phyloP scores from a whole-genome alignment of 1,140 invertebrate species.

The Gryllus bimaculatus region DNA sequence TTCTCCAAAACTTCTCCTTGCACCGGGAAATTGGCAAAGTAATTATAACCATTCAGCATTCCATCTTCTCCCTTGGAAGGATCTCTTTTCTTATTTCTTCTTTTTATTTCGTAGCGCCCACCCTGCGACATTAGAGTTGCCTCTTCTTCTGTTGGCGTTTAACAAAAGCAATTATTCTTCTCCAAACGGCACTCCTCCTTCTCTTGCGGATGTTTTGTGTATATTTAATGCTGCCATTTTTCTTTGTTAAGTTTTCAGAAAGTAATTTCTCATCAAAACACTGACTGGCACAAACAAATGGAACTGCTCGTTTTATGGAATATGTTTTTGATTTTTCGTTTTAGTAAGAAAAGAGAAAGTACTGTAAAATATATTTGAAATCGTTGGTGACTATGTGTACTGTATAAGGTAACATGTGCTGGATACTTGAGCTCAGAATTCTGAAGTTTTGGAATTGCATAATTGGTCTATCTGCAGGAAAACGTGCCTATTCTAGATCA shows the following conservation, averaged over 20 bases:
- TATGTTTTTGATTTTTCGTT: background rate
- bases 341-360: background rate
- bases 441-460: too few relatives aligned
- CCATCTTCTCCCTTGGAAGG: background rate
- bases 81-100: background rate
- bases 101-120: background rate
- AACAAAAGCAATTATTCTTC: background rate
- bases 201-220: background rate
- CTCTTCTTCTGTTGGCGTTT: background rate
- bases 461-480: too few relatives aligned
- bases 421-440: too few relatives aligned
- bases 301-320: background rate
- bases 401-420: too few relatives aligned
- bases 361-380: too few relatives aligned
- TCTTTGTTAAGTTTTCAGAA: background rate
- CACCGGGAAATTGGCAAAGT: background rate
- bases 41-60: background rate
- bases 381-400: too few relatives aligned
- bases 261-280: conserved; percentile 5
- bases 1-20: background rate
- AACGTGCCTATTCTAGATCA: too few relatives aligned
- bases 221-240: background rate
- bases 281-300: background rate
- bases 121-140: background rate
- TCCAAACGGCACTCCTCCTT: background rate